A percentile compares a stretch with the other conserved stretches of the same genome.
Conservation (phyloP, 1,140 invertebrate species). For the Fragariocoptes setiger region DNA sequence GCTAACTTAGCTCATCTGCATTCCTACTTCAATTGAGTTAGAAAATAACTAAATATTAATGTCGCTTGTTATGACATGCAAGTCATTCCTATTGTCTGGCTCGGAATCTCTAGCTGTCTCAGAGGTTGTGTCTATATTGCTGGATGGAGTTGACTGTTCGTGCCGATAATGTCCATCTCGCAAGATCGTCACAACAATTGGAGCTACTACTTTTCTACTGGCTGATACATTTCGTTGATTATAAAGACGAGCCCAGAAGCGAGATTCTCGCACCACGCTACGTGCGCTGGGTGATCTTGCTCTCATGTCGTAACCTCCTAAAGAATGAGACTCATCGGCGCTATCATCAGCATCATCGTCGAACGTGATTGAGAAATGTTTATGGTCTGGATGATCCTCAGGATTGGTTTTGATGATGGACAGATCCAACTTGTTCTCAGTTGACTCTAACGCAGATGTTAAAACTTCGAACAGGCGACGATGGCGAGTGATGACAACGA, state of each 20-base stretch:
- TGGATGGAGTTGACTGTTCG: too few species aligned
- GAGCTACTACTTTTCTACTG: conserved; percentile 15
- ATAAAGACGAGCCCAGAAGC: conserved; percentile 9
- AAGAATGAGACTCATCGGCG: not conserved
- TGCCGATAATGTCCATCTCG: too few species aligned
- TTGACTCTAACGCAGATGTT: not conserved
- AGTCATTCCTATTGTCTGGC: too few species aligned
- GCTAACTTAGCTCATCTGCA: too few species aligned
- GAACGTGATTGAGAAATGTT: conserved; percentile 2
- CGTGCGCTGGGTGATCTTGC: not conserved
- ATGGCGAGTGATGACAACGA: not conserved
- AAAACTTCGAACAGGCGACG: not conserved
- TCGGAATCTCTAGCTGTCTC: too few species aligned
- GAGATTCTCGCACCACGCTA: conserved; percentile 1
- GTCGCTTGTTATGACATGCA: too few species aligned
- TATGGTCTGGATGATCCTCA: not conserved
- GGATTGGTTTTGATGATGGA: not conserved
- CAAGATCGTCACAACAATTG: conserved; percentile 14
- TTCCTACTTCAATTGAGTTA: too few species aligned
- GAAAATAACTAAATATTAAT: too few species aligned
- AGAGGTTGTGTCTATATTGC: too few species aligned
- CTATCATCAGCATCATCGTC: conserved; percentile 7
- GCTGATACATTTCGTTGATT: conserved; percentile 14
- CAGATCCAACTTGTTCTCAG: not conserved
- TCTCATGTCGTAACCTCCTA: conserved; percentile 1